Percentiles rank a stretch among this genome's conserved stretches.
Conservation (phyloP, 2,113 vertebrate genomes). For the Morphnarchus princeps region DNA sequence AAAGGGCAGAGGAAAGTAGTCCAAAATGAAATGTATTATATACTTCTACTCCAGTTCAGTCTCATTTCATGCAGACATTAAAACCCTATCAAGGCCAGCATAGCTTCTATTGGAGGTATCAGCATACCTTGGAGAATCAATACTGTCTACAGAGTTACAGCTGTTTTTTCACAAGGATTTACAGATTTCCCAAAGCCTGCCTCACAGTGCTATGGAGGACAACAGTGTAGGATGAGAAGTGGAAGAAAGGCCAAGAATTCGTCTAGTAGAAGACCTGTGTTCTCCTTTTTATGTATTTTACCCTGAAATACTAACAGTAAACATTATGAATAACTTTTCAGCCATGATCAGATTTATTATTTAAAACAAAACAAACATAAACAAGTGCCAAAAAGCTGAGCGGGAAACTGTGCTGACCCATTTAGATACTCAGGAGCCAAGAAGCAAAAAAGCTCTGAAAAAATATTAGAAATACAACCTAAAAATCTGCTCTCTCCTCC, state of each 20-base stretch:
- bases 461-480: not conserved
- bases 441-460: not conserved
- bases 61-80: not conserved
- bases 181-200: not conserved
- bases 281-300: not conserved
- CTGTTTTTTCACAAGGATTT: not conserved
- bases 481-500: not conserved
- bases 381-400: not conserved
- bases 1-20: not conserved
- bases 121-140: not conserved
- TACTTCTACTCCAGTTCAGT: not conserved
- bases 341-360: not conserved
- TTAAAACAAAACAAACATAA: not conserved
- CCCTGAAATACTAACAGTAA: not conserved
- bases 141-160: not conserved
- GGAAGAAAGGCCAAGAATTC: not conserved
- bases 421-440: not conserved
- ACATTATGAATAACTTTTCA: not conserved
- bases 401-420: not conserved
- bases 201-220: not conserved
- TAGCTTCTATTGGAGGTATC: fast-evolving
- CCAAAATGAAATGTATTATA: not conserved
- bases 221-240: not conserved
- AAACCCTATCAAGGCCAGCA: not conserved
- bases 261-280: not conserved